These are phyloP conservation scores for Orientallactaga bullata DNA, from an alignment of 2,113 vertebrate genomes.

Conservation along the genomic window DNA sequence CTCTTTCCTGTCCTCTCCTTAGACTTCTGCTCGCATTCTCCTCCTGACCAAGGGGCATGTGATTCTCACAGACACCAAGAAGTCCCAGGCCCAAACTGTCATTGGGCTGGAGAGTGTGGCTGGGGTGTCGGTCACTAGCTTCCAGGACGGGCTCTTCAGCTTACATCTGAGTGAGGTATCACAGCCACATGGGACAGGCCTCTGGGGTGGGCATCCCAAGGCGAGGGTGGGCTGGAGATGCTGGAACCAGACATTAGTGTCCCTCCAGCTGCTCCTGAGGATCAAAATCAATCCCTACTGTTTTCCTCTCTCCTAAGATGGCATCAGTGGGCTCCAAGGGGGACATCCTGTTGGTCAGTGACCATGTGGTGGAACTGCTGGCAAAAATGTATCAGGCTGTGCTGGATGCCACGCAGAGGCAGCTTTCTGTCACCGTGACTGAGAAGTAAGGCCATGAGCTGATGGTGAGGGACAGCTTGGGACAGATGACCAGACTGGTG, in stretches of 20 bases:
- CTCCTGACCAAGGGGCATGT: conserved; percentile 87
- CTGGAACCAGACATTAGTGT: neutral
- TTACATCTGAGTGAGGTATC: conserved; percentile 88
- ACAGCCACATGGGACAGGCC: accelerated
- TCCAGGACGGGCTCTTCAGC: conserved; percentile 86
- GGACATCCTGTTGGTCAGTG: conserved; percentile 87
- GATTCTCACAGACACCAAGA: conserved; percentile 86
- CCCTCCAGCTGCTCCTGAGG: neutral
- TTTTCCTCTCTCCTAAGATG: conserved; percentile 68
- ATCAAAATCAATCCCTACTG: neutral
- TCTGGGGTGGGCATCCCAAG: accelerated
- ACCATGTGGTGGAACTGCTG: conserved; percentile 87
- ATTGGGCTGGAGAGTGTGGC: conserved; percentile 83
- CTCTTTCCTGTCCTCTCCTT: neutral
- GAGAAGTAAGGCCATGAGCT: conserved; percentile 84
- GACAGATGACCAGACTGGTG: neutral
- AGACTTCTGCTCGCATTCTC: conserved; percentile 85
- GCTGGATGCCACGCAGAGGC: conserved; percentile 69
- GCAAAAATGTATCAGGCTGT: conserved; percentile 84
- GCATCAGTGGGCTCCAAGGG: conserved; percentile 80
- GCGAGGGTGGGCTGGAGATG: neutral
- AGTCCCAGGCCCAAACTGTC: conserved; percentile 83
- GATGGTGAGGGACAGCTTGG: neutral
- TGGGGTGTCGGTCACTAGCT: conserved; percentile 83
- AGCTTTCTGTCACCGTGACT: conserved; percentile 83